Base-by-base conservation (phyloP, 2,888 invertebrate species). In the Andricus quercusramuli region DNA sequence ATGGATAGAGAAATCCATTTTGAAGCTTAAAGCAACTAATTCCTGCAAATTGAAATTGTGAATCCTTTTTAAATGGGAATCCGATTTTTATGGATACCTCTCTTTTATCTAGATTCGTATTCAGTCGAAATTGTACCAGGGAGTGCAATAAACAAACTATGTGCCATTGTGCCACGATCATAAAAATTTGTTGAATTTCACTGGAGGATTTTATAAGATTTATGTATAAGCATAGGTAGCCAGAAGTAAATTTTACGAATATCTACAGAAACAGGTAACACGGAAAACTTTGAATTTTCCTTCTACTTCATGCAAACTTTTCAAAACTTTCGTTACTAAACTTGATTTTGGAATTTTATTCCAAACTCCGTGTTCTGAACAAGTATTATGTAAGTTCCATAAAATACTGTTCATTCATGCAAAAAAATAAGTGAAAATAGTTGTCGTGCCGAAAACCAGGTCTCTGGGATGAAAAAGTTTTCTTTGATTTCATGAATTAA, bases 81-180 rank as follows among this genome's bases (percentile, higher is more conserved):
- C n/a, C n/a, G 56, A n/a, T 56, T 56, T 56, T 56, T 56, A 56
- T 56, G 56, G n/a, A 56, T 56, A n/a, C 56, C 56, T 56, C 56
- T 56, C 56, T 20, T 56, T 56, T 56, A 56, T 56, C n/a, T 3
- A n/a, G 20, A 56, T 44, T n/a, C n/a, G 56, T 56, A n/a, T 56
- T n/a, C 56, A 56, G 20, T 56, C 8, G 56, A 56, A n/a, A 56
- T 56, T 56, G 20, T n/a, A n/a, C 56, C n/a, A 6, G n/a, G n/a
- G n/a, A 56, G 56, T n/a, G n/a, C 56, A 8, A 20, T 56, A 56
- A 56, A n/a, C 8, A 56, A 56, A 56, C n/a, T 4, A 15, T 44
- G 3, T 44, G n/a, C n/a, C 44, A 11, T 5, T 3, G 8, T 56
- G n/a, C n/a, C 1, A 56, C 20, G 56, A 66, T 32, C 29, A 37